Percentiles rank a stretch among this genome's conserved stretches.
Evolutionary conservation across 2,888 invertebrate genomes (phyloP).

Genomic region (Gymnocheta viridis): DNA sequence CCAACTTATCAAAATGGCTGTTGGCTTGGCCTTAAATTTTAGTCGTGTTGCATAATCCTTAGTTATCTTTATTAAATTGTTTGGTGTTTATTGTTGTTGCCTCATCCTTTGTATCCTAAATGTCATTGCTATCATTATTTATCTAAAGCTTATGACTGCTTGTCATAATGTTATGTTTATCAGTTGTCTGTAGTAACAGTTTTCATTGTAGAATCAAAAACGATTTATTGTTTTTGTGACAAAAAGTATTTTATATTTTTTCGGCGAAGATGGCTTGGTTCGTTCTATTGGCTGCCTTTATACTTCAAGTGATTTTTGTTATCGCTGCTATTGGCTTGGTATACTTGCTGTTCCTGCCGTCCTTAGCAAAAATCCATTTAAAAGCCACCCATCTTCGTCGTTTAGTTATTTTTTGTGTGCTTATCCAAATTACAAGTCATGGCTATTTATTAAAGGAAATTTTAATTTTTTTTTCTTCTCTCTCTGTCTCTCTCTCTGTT

Average conservation of each 20-base stretch:
- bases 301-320: slow-evolving; percentile 23
- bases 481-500: neutral
- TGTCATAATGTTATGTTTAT: slow-evolving; percentile 67
- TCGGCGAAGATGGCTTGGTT: neutral
- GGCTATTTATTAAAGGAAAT: slow-evolving; percentile 63
- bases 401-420: slow-evolving; percentile 57
- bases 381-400: slow-evolving; percentile 55
- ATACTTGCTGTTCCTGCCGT: slow-evolving; percentile 22
- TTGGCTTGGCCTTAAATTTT: neutral
- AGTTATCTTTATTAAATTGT: slow-evolving; percentile 10
- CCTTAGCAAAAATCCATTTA: slow-evolving; percentile 61
- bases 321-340: slow-evolving; percentile 8
- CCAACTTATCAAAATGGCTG: slow-evolving; percentile 12
- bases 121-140: slow-evolving; percentile 21
- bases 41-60: slow-evolving; percentile 13
- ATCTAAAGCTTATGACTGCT: slow-evolving; percentile 52
- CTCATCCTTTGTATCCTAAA: neutral
- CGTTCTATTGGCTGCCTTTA: neutral
- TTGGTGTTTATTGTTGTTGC: neutral
- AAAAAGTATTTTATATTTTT: neutral
- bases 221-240: slow-evolving; percentile 61
- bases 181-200: slow-evolving; percentile 55
- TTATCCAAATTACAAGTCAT: slow-evolving; percentile 66
- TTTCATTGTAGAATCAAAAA: slow-evolving; percentile 31
- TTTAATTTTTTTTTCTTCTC: slow-evolving; percentile 37